phyloP scores from a whole-genome alignment of 2,797 vertebrate species.

The Lindbergichthys nudifrons region DNA sequence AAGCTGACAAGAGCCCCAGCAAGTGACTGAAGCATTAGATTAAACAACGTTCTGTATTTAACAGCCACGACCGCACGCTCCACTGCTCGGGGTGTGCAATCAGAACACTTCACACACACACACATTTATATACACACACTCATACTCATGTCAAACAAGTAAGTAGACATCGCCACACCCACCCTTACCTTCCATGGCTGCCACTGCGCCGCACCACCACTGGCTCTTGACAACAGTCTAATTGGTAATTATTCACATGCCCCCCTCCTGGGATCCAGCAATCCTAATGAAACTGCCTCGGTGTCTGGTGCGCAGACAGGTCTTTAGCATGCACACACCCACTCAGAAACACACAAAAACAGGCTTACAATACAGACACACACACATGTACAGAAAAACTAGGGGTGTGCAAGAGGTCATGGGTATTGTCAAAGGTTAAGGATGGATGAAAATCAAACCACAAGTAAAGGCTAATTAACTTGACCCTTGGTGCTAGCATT shows the following conservation, averaged over 20 bases:
- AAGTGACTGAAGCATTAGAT: slow-evolving; percentile 79
- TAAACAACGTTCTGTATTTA: slow-evolving; percentile 82
- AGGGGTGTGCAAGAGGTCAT: slow-evolving; percentile 18
- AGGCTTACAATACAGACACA: slow-evolving; percentile 10
- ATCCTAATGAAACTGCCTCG: slow-evolving; percentile 75
- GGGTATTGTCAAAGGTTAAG: slow-evolving; percentile 42
- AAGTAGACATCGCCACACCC: slow-evolving; percentile 36
- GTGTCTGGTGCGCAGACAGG: slow-evolving; percentile 62
- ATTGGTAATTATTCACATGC: slow-evolving; percentile 80
- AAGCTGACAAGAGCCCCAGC: slow-evolving; percentile 83
- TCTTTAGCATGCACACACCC: slow-evolving; percentile 59
- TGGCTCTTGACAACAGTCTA: slow-evolving; percentile 76
- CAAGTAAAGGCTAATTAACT: slow-evolving; percentile 55
- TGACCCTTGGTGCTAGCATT: slow-evolving; percentile 35
- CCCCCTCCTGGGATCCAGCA: slow-evolving; percentile 66
- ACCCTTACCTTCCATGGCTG: slow-evolving; percentile 52
- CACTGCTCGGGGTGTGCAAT: slow-evolving; percentile 78
- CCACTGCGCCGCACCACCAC: slow-evolving; percentile 52
- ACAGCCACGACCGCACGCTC: slow-evolving; percentile 80
- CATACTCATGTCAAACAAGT: slow-evolving; percentile 54
- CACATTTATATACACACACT: slow-evolving; percentile 21
- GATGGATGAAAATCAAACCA: slow-evolving; percentile 54
- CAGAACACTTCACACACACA: slow-evolving; percentile 53
- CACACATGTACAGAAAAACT: neutral
- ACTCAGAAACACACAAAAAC: slow-evolving; percentile 11